A percentile compares a stretch with the other conserved stretches of the same genome.
These are phyloP conservation scores for Hybos culiciformis DNA, from an alignment of 2,888 invertebrate species.

Conservation along the genomic window DNA sequence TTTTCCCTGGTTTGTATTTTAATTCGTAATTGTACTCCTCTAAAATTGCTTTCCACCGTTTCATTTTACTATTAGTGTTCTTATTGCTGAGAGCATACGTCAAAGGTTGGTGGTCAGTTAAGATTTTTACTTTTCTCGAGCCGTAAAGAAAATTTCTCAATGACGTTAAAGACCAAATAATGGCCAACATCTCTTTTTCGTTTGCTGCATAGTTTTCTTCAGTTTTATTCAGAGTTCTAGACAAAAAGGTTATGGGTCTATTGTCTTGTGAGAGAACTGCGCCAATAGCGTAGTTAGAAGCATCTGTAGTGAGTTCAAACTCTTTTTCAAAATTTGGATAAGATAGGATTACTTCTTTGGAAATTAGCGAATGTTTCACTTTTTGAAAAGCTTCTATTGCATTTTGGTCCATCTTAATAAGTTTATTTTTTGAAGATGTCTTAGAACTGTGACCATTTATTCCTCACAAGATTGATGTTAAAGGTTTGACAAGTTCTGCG, in stretches of 20 bases:
- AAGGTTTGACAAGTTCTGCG: no score
- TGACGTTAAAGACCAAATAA: conserved; percentile 4
- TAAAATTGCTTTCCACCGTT: conserved; percentile 12
- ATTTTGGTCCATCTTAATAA: no score
- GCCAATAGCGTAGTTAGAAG: no score
- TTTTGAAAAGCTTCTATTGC: no score
- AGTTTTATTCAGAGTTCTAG: conserved; percentile 7
- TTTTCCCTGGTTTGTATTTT: conserved; percentile 8
- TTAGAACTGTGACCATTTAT: no score
- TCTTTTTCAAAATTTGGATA: no score
- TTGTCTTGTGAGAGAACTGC: conserved; percentile 8
- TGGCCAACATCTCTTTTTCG: conserved; percentile 10
- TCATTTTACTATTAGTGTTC: conserved; percentile 8
- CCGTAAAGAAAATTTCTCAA: conserved; percentile 9
- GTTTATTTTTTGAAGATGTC: no score
- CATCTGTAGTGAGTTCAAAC: no score
- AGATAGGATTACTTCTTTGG: no score
- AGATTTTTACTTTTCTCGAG: conserved; percentile 2
- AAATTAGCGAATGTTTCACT: no score
- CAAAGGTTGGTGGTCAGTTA: conserved; percentile 7
- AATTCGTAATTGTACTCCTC: conserved; percentile 12
- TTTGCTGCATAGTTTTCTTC: conserved; percentile 11
- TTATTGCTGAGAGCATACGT: conserved; percentile 9
- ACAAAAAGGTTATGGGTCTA: conserved; percentile 7
- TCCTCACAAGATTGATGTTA: no score